Evolutionary conservation across 1,140 invertebrate genomes (phyloP), one percentile per base, ranked within the genome.

Genomic region (Limonius californicus): DNA sequence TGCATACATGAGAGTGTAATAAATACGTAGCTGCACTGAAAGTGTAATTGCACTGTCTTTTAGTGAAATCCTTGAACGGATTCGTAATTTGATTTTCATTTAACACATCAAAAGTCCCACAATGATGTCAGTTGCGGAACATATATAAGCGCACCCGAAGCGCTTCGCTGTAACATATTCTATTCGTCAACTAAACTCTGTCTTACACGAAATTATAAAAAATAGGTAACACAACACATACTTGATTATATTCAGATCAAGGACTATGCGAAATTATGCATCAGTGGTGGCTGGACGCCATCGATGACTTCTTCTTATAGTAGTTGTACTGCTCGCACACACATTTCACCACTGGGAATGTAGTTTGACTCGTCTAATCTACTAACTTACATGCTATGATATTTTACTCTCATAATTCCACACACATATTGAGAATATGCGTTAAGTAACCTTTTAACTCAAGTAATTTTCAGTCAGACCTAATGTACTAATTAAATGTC

Each of bases 141-240:
- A 7, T 8, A 45, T 8, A 45, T n/a, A 7, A n/a, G n/a, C 43
- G 43, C 43, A 32, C 11, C n/a, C 16, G 16, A 45, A 45, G 43
- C 43, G 43, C 43, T n/a, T 45, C n/a, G n/a, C n/a, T n/a, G n/a
- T 45, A 45, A 45, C 6, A 18, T 45, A 45, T n/a, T n/a, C n/a
- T 45, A 45, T 45, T 7, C 43, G n/a, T 45, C 43, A 45, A 45
- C 43, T 45, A 45, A 50, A 19, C 14, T 50, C n/a, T 2, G 15
- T 14, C 16, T 50, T 50, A 50, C 2, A 50, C 7, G 15, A 19
- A 18, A 50, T 18, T 50, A 50, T 50, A 18, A 18, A 45, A 45
- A 45, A 50, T 50, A 50, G 45, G 45, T 50, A 50, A 50, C 45
- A 50, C 9, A 50, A 50, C 15, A 50, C 15, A 50, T 50, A 50